phyloP scores from a whole-genome alignment of 2,113 vertebrate genomes.

The Proterorhinus semilunaris region DNA sequence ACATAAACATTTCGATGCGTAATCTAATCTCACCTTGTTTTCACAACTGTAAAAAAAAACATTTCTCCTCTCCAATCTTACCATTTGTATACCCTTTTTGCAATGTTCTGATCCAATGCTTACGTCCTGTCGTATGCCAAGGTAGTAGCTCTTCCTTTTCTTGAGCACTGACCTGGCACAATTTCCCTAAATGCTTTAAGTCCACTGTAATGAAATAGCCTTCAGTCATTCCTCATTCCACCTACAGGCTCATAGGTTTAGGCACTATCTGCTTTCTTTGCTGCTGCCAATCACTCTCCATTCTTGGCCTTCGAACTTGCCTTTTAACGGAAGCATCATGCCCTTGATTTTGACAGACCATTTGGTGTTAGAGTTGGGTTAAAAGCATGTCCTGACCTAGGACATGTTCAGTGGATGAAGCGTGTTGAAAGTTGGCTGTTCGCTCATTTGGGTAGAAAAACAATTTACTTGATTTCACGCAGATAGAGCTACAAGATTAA shows the following conservation, averaged over 20 bases:
- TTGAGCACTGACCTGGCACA: slow-evolving; percentile 30
- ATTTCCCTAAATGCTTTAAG: slow-evolving; percentile 34
- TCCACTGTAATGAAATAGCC: slow-evolving; percentile 44
- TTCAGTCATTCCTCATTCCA: slow-evolving; percentile 28
- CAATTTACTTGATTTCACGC: too few relatives aligned
- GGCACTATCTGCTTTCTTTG: slow-evolving; percentile 16
- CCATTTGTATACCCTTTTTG: too few relatives aligned
- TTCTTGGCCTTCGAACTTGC: slow-evolving; percentile 25
- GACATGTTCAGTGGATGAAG: slow-evolving; percentile 2
- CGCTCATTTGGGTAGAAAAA: slow-evolving; percentile 19
- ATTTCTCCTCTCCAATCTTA: too few relatives aligned
- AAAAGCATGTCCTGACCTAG: too few relatives aligned
- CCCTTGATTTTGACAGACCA: slow-evolving; percentile 11
- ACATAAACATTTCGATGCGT: too few relatives aligned
- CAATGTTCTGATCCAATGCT: slow-evolving; percentile 24
- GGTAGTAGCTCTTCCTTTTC: slow-evolving; percentile 22
- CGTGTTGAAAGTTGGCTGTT: slow-evolving; percentile 25
- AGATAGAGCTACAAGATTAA: too few relatives aligned
- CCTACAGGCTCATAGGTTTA: background rate
- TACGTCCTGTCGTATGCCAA: slow-evolving; percentile 19
- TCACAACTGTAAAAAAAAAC: too few relatives aligned
- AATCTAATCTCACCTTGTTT: too few relatives aligned
- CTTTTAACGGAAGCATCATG: slow-evolving; percentile 21
- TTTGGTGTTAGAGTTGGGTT: too few relatives aligned
- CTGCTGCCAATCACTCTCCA: background rate